Base-by-base conservation (phyloP, 2,113 vertebrate genomes). In the Microtus pennsylvanicus region DNA sequence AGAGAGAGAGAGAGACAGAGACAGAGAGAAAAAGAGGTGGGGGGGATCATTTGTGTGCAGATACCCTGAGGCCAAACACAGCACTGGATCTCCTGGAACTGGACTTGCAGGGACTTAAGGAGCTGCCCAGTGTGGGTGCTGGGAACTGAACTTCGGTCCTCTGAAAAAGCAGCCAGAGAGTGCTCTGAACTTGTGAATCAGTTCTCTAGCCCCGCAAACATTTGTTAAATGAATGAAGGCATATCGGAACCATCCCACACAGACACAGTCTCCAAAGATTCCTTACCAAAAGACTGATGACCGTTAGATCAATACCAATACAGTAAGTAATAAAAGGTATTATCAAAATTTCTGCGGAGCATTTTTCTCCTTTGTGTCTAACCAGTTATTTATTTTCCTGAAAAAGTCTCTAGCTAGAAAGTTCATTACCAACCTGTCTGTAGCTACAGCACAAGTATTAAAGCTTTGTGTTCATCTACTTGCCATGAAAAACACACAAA, bases 401-500 rank as follows among this genome's bases (percentile, higher is more conserved):
- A 76, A 94, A 83, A 94, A 47, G 35, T 88, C 69, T 88, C 22
- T 72, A 77, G 91, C 14, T 77, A 94, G 11, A 92, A 94, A 95
- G 45, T 35, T 91, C 88, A 86, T 52, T 65, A 63, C 1, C n/a
- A 76, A 91, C 28, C 38, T 81, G 24, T 86, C 87, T 74, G 90
- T 45, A 42, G 19, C 42, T 85, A 35, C 83, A 94, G 47, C 87
- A 47, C 89, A 96, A 94, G 80, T 28, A 26, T 87, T 90, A 42
- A 75, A 80, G 22, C 24, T 76, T 76, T 45, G 42, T 28, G 74
- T 28, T 45, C 72, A 76, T 76, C 38, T 76, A 76, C 17, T 9
- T 52, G 30, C 30, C 47, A 52, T 33, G 17, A 35, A 80, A 80
- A 80, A 78, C 30, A 78, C 14, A 52, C 50, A 52, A 80, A 35